A percentile compares a stretch with the other conserved stretches of the same genome.
Conservation (phyloP, 2,113 vertebrate species). For the Motacilla alba region DNA sequence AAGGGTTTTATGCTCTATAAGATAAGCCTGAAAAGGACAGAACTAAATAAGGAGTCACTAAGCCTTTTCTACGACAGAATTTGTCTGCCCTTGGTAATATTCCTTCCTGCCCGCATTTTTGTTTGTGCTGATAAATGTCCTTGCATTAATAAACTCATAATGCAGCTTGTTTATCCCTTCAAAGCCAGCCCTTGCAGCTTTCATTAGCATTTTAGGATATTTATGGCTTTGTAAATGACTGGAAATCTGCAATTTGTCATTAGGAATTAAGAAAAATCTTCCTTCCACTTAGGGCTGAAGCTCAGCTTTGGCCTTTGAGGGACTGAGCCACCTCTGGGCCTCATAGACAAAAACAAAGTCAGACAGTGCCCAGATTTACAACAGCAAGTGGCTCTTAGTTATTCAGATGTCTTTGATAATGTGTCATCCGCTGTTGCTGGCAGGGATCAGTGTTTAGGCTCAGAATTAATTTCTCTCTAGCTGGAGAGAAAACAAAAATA, state of each 20-base stretch:
- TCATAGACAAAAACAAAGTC: slow-evolving; percentile 42
- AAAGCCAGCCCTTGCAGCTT: slow-evolving; percentile 12
- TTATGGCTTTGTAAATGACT: slow-evolving; percentile 22
- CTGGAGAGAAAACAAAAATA: slow-evolving; percentile 34
- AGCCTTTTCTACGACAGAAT: background rate
- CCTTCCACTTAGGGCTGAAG: background rate
- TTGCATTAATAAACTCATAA: slow-evolving; percentile 6
- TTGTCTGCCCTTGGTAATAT: background rate
- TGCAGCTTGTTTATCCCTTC: slow-evolving; percentile 33
- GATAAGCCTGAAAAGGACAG: background rate
- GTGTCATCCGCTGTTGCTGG: slow-evolving; percentile 29
- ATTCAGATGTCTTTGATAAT: slow-evolving; percentile 49
- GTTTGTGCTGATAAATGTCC: slow-evolving; percentile 7
- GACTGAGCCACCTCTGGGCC: slow-evolving; percentile 42
- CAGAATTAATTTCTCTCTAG: slow-evolving; percentile 36
- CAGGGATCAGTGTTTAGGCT: slow-evolving; percentile 30
- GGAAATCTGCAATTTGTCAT: slow-evolving; percentile 57
- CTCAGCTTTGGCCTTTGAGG: slow-evolving; percentile 44
- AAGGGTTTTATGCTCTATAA: background rate
- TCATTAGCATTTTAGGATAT: slow-evolving; percentile 34
- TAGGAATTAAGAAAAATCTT: slow-evolving; percentile 40
- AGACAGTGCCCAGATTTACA: slow-evolving; percentile 61
- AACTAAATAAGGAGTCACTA: background rate
- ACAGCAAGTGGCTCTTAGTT: slow-evolving; percentile 53
- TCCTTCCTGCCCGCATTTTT: background rate